Conservation (phyloP, 2,888 invertebrate genomes). For the Deilephila elpenor region DNA sequence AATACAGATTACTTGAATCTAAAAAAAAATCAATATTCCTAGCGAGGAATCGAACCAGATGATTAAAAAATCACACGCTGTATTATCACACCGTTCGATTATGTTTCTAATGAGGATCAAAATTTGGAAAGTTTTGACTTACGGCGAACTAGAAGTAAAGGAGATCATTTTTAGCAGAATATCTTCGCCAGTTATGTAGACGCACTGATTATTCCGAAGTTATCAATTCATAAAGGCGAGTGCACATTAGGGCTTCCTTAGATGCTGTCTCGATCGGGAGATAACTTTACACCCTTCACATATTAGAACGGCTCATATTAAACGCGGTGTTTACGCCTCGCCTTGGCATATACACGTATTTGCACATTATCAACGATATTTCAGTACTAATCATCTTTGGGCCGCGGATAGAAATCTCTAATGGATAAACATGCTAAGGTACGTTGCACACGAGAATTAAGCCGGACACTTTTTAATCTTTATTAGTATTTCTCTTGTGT, state of each 20-base stretch:
- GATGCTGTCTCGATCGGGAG: not conserved
- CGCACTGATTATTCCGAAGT: not conserved
- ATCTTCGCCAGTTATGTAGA: too few species aligned
- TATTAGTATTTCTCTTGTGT: not conserved
- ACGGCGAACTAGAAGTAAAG: too few species aligned
- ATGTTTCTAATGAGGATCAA: too few species aligned
- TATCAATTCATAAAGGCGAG: not conserved
- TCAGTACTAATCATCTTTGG: not conserved
- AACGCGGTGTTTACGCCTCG: constrained; percentile 3
- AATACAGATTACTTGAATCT: too few species aligned
- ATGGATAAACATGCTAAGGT: not conserved
- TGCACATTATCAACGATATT: not conserved
- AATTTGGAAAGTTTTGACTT: too few species aligned
- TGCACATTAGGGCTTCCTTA: not conserved
- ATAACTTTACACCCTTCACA: constrained; percentile 7
- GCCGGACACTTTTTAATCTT: not conserved
- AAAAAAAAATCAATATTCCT: too few species aligned
- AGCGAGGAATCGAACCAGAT: too few species aligned
- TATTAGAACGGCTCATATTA: not conserved
- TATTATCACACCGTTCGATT: too few species aligned
- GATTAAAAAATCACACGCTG: too few species aligned
- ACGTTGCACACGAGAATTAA: not conserved
- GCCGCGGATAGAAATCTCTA: not conserved
- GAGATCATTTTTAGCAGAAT: not conserved
- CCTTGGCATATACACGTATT: not conserved